Evolutionary conservation across 1,140 invertebrate genomes (phyloP), one percentile per base, ranked within the genome.

Genomic region (Papilio machaon): DNA sequence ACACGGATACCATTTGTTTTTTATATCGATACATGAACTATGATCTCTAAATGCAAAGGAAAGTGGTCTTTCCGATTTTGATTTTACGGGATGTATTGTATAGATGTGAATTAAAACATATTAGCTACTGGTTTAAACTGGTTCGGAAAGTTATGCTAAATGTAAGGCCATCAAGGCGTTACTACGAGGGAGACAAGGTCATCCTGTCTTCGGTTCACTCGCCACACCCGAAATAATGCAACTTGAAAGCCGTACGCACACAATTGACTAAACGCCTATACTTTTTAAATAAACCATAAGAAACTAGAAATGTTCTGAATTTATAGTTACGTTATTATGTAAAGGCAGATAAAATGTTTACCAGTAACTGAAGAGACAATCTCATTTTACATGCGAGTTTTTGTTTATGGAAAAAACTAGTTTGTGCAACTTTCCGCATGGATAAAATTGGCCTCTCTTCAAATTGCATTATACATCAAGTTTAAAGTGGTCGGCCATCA

Each of bases 121-220:
- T 35, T 73, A 73, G 70, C 43, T 73, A 70, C 64, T 70, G 64
- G 30, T 76, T 19, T 75, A 52, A 75, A 76, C 74, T 76, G n/a
- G 74, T 76, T 76, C 74, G 47, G 23, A 49, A 76, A 76, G 47
- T 76, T 17, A 47, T 9, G 73, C 19, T 49, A 35, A 47, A 73
- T 47, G n/a, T 49, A 76, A 76, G 74, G 74, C 74, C 74, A 76
- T 76, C 46, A 23, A 47, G 73, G 74, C 47, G 19, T 49, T 75
- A 76, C 43, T 76, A 52, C 46, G n/a, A 49, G 47, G 74, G 74
- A 30, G 47, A 30, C 74, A 52, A 76, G 74, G 74, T 76, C 74
- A 47, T 35, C 47, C 23, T 52, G n/a, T 52, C 74, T 11, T 23
- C 74, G 74, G 10, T 30, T 52, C 43, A 52, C 46, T 15, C 9